Conservation (phyloP, 2,888 invertebrate genomes). For the Parasteatoda lunata region DNA sequence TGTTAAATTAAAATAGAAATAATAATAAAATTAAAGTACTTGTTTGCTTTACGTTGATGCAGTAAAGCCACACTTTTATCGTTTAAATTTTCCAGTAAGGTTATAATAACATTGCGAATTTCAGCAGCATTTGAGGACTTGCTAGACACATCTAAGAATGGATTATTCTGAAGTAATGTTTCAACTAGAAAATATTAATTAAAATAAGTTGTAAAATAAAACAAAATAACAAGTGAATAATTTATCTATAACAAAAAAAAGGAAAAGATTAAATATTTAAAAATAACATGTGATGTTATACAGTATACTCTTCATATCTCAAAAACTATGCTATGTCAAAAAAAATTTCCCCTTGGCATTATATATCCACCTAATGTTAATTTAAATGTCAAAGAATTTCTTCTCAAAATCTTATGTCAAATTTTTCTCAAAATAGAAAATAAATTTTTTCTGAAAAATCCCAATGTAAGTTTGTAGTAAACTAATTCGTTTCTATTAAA, state of each 20-base stretch:
- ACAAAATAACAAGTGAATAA: neutral
- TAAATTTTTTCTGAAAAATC: too few relatives aligned
- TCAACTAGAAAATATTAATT: constrained; percentile 78
- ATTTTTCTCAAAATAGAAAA: too few relatives aligned
- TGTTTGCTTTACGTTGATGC: constrained; percentile 90
- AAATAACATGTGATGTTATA: neutral
- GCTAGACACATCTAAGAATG: constrained; percentile 77
- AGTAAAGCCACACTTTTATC: constrained; percentile 88
- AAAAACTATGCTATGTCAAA: too few relatives aligned
- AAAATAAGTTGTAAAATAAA: neutral
- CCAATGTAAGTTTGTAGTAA: too few relatives aligned
- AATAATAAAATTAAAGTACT: constrained; percentile 76
- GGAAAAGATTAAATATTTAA: neutral
- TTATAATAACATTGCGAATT: constrained; percentile 84
- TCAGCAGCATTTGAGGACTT: constrained; percentile 83
- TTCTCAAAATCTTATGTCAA: too few relatives aligned
- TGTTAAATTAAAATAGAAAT: too few relatives aligned
- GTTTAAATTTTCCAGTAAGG: constrained; percentile 87
- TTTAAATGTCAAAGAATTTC: too few relatives aligned
- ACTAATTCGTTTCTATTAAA: too few relatives aligned
- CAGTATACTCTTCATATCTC: neutral
- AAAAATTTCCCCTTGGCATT: too few relatives aligned
- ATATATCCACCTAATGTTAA: too few relatives aligned
- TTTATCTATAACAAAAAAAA: neutral
- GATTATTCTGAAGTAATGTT: constrained; percentile 82